Percentiles rank a stretch among this genome's conserved stretches.
Evolutionary conservation across 1,140 invertebrate species (phyloP).

Genomic region (Nymphalis io): DNA sequence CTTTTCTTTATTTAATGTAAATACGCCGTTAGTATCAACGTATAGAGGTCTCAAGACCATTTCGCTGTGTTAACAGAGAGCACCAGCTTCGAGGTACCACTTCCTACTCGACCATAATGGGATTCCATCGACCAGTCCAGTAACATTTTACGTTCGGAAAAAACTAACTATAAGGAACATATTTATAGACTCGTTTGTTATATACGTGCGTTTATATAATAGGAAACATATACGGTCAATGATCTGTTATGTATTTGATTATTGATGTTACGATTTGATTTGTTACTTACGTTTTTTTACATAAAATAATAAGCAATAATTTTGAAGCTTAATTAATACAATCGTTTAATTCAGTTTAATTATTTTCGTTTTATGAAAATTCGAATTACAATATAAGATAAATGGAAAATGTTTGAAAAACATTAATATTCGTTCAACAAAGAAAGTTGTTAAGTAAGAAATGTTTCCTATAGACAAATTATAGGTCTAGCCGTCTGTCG

Average conservation of each 20-base stretch:
- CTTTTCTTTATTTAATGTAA: neutral
- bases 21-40: neutral
- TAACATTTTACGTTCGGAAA: slow-evolving; percentile 21
- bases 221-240: slow-evolving; percentile 6
- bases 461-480: slow-evolving; percentile 20
- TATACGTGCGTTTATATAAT: slow-evolving; percentile 14
- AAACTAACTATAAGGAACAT: slow-evolving; percentile 15
- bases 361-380: no score
- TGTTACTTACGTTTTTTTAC: slow-evolving; percentile 1
- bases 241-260: slow-evolving; percentile 19
- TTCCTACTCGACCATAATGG: slow-evolving; percentile 60
- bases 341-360: no score
- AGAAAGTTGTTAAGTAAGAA: slow-evolving; percentile 39
- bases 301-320: neutral
- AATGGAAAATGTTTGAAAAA: neutral
- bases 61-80: slow-evolving; percentile 64
- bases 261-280: slow-evolving; percentile 12
- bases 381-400: no score
- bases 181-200: slow-evolving; percentile 15
- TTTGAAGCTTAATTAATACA: no score
- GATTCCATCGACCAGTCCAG: slow-evolving; percentile 42
- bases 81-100: slow-evolving; percentile 23
- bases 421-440: slow-evolving; percentile 19
- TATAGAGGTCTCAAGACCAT: slow-evolving; percentile 46
- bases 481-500: slow-evolving; percentile 12